These are phyloP conservation scores for Eupithecia pulchellata DNA, from an alignment of 2,888 invertebrate species.

Conservation along the genomic window DNA sequence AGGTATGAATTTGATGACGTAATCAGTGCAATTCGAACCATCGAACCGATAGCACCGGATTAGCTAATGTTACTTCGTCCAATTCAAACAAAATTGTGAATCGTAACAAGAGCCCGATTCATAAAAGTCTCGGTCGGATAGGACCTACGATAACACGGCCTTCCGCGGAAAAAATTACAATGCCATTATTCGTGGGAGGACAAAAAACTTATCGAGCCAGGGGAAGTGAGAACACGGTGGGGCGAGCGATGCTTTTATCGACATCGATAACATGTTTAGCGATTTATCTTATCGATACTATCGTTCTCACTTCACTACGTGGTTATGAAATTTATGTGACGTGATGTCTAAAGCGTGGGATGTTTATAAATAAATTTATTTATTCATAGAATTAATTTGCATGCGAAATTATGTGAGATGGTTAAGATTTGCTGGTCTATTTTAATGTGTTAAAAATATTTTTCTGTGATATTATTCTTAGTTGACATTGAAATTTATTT, in stretches of 20 bases:
- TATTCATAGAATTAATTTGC: conserved; percentile 36
- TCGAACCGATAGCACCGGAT: no score
- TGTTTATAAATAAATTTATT: conserved; percentile 32
- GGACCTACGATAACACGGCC: conserved; percentile 61
- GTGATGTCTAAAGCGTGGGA: conserved; percentile 26
- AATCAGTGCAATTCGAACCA: no score
- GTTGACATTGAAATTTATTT: neutral
- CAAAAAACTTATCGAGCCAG: conserved; percentile 60
- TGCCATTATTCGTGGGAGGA: conserved; percentile 56
- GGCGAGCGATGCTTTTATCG: conserved; percentile 48
- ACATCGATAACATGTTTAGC: conserved; percentile 38
- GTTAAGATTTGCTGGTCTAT: conserved; percentile 6
- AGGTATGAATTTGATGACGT: neutral
- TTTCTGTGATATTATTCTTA: neutral
- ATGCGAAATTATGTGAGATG: conserved; percentile 26
- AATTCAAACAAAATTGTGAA: neutral
- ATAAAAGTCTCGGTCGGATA: conserved; percentile 50
- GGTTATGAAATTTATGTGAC: conserved; percentile 26
- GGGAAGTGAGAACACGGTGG: conserved; percentile 56
- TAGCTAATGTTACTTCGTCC: no score
- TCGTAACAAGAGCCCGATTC: conserved; percentile 38
- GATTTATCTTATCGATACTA: conserved; percentile 27
- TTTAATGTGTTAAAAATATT: conserved; percentile 6
- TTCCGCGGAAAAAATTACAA: conserved; percentile 61
- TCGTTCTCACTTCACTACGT: conserved; percentile 20